Percentiles rank a stretch among this genome's conserved stretches.
Conservation (phyloP, 2,888 invertebrate species). For the Zhuqinia jingwanae region DNA sequence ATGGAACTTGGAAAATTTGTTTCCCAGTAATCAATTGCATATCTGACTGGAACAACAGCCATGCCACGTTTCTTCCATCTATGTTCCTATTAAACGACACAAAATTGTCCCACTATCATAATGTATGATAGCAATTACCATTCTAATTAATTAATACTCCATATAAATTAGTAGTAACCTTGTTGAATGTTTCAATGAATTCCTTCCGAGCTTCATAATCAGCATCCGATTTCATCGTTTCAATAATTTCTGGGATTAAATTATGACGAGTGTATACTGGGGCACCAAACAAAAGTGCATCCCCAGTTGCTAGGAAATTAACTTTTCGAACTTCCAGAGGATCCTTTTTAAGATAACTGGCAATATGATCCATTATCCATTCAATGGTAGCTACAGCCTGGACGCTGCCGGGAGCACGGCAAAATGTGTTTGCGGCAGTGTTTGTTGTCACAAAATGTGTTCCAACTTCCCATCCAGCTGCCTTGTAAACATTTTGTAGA, state of each 20-base stretch:
- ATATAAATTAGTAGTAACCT: too few relatives aligned
- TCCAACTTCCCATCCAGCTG: conserved; percentile 81
- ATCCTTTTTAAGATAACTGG: conserved; percentile 80
- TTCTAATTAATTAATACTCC: too few relatives aligned
- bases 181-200: conserved; percentile 79
- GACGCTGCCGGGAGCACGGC: conserved; percentile 81
- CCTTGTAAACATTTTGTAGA: conserved; percentile 80
- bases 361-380: conserved; percentile 82
- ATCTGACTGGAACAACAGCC: conserved; percentile 84
- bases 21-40: conserved; percentile 82
- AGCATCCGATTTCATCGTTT: conserved; percentile 79
- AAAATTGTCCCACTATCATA: too few relatives aligned
- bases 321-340: conserved; percentile 82
- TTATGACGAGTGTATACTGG: conserved; percentile 59
- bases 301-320: conserved; percentile 82
- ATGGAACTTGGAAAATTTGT: conserved; percentile 35
- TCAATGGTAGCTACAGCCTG: conserved; percentile 81
- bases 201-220: conserved; percentile 79
- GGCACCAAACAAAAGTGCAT: conserved; percentile 49
- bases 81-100: conserved; percentile 82
- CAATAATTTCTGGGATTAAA: conserved; percentile 79
- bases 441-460: conserved; percentile 72
- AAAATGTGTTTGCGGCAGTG: conserved; percentile 78
- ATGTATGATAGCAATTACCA: not conserved
- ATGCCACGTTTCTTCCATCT: conserved; percentile 89